These are phyloP conservation scores for Aphis gossypii DNA, from an alignment of 1,140 invertebrate species.

Conservation along the genomic window DNA sequence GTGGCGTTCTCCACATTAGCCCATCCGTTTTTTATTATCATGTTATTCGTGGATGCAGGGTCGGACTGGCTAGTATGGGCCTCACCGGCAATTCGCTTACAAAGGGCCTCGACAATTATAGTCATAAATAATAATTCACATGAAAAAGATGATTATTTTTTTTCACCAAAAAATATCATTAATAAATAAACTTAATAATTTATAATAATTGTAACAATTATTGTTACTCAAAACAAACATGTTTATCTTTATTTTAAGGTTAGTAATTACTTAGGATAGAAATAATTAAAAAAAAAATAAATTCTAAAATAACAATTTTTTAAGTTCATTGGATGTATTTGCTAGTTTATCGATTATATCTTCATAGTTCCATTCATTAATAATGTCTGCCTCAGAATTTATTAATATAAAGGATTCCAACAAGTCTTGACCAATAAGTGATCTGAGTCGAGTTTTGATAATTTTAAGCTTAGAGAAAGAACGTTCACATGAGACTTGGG, in stretches of 20 bases:
- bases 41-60: background rate
- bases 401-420: background rate
- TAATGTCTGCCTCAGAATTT: background rate
- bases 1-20: background rate
- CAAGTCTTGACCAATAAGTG: background rate
- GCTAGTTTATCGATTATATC: background rate
- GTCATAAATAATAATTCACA: no score
- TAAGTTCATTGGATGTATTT: background rate
- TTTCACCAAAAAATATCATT: no score
- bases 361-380: background rate
- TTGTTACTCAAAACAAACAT: no score
- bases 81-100: background rate
- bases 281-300: background rate
- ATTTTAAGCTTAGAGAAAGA: background rate
- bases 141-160: no score
- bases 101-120: background rate
- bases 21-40: background rate
- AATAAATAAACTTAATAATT: background rate
- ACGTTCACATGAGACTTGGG: background rate
- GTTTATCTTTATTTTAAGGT: no score
- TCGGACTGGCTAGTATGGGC: background rate
- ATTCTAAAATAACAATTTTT: background rate
- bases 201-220: background rate
- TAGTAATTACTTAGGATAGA: no score
- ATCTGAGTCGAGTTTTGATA: background rate